Evolutionary conservation across 2,797 vertebrate species (phyloP), one percentile per base, ranked within the genome.

Genomic region (Leptatherina wallacei): DNA sequence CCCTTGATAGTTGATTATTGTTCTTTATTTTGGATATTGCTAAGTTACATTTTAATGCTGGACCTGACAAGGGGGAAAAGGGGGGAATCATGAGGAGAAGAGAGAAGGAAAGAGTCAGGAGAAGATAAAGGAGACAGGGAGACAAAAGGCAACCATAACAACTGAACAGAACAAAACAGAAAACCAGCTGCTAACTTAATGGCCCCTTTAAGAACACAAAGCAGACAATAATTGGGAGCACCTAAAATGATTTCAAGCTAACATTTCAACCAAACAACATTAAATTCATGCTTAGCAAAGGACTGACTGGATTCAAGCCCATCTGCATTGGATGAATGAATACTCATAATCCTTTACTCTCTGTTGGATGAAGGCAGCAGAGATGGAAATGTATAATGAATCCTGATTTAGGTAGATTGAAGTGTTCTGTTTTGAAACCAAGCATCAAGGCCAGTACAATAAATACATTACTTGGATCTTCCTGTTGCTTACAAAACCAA

Each of bases 401-500:
- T 47, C 20, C 42, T 24, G 13, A 22, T 51, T 20, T 30, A 10
- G 24, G 1, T 29, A 44, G 9, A 49, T 29, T 27, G 4, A 57
- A 57, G 1, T 36, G 6, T 22, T 65, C 13, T 20, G 33, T 36
- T 65, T 57, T 70, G 24, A 44, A 30, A 44, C 32, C 3, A 18
- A 67, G 38, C 61, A 54, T n/a, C 11, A 32, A 20, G 1, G 1
- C 64, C n/a, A 65, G 69, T 51, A 13, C 3, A 40, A 9, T 3
- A 0, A 38, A 11, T 59, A 20, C 11, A 36, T 59, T 20, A 49
- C 20, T 56, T 30, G 4, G 58, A 67, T 32, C 8, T 65, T 44
- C 22, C 22, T 54, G 16, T 13, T 22, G 24, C 40, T 49, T n/a
- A 55, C 16, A 52, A n/a, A 74, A 73, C 29, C 6, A 27, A 65